Evolutionary conservation across 2,113 vertebrate species (phyloP).

Genomic region (Larimichthys polyactis): DNA sequence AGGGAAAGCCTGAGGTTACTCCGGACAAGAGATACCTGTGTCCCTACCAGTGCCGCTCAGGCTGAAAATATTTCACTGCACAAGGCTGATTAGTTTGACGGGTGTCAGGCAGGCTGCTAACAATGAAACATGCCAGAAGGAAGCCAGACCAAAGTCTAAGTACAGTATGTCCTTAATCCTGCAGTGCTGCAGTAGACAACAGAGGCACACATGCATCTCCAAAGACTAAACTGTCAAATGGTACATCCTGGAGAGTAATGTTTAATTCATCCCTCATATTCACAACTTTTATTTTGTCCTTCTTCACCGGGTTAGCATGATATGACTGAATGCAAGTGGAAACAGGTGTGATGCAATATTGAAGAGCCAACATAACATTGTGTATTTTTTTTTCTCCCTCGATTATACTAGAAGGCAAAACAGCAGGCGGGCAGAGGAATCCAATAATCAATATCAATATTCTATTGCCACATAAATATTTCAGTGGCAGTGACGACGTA

Average conservation of each 20-base stretch:
- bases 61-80: slow-evolving; percentile 28
- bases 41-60: slow-evolving; percentile 43
- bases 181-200: slow-evolving; percentile 39
- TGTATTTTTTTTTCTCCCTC: slow-evolving; percentile 30
- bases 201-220: slow-evolving; percentile 13
- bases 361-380: slow-evolving; percentile 52
- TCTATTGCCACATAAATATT: slow-evolving; percentile 73
- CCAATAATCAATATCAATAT: slow-evolving; percentile 78
- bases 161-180: slow-evolving; percentile 38
- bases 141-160: slow-evolving; percentile 25
- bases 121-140: slow-evolving; percentile 39
- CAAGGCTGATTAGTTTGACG: slow-evolving; percentile 48
- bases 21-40: slow-evolving; percentile 42
- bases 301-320: slow-evolving; percentile 38
- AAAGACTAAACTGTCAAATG: slow-evolving; percentile 55
- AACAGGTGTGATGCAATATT: slow-evolving; percentile 68
- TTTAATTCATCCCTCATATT: slow-evolving; percentile 67
- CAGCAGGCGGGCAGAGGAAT: slow-evolving; percentile 52
- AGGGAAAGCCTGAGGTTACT: slow-evolving; percentile 41
- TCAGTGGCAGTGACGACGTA: slow-evolving; percentile 55
- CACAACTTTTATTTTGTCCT: slow-evolving; percentile 31
- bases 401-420: slow-evolving; percentile 54
- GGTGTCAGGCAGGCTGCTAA: slow-evolving; percentile 53
- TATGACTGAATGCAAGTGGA: slow-evolving; percentile 62
- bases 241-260: slow-evolving; percentile 48